Evolutionary conservation across 1,140 invertebrate species (phyloP), one percentile per base, ranked within the genome.

Genomic region (Manduca sexta): DNA sequence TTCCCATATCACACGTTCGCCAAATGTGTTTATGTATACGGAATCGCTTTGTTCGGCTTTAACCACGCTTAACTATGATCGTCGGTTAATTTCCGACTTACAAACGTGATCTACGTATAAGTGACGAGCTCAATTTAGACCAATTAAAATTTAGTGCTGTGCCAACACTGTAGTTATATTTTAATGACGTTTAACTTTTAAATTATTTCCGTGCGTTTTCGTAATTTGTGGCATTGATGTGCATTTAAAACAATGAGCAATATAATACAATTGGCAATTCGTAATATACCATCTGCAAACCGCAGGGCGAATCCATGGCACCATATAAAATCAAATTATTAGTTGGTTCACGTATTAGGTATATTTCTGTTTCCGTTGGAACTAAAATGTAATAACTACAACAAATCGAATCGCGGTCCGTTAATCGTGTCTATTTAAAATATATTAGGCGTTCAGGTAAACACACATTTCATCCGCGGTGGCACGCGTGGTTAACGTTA

Each of bases 401-500:
- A n/a, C 41, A 52, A 56, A 59, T 56, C 45, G 17, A 43, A 54
- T 48, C 53, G 46, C 39, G 45, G 49, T 53, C 43, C 49, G 47
- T 45, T 56, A 52, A 53, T 49, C 41, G 48, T 56, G 54, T 50
- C 44, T 38, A 46, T 52, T 59, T 56, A 50, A 46, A 53, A 59
- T 59, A 50, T 51, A 54, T 54, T 49, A 50, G 49, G 11, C 35
- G 41, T 48, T 35, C 34, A 52, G 57, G 59, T 64, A 67, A 72
- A 26, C 21, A 62, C 52, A 56, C 43, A 60, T 63, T 56, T 69
- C 56, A 60, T 53, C 43, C n/a, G 31, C n/a, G 42, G 37, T 46
- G 47, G 49, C 34, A 35, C 26, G 52, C 38, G 52, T 69, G 68
- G 64, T 75, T 60, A 65, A 57, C 52, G 64, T 69, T 71, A 58